Percentiles rank a stretch among this genome's conserved stretches.
Conservation (phyloP, 2,888 invertebrate species). For the Biston betularia region DNA sequence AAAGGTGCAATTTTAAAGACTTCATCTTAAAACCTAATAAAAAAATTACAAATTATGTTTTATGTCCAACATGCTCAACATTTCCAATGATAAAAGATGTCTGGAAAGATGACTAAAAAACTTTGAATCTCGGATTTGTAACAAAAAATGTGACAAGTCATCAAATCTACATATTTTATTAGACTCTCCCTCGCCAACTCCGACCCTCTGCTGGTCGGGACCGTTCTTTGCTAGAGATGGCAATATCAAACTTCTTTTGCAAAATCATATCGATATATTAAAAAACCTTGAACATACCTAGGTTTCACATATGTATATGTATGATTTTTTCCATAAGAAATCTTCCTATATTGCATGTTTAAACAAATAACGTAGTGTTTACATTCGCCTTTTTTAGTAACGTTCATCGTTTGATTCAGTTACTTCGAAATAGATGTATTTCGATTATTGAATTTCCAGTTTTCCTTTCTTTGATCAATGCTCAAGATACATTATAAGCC, state of each 20-base stretch:
- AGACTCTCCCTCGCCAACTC: slow-evolving; percentile 77
- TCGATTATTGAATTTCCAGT: no score
- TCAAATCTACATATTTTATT: slow-evolving; percentile 87
- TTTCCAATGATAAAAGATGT: slow-evolving; percentile 58
- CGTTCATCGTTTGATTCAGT: no score
- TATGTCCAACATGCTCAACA: background rate
- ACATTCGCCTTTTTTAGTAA: no score
- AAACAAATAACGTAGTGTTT: no score
- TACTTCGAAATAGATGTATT: no score
- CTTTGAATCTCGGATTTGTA: slow-evolving; percentile 83
- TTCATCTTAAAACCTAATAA: background rate
- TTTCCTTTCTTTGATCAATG: no score
- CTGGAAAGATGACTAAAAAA: slow-evolving; percentile 74
- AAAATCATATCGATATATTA: slow-evolving; percentile 57
- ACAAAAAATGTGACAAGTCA: slow-evolving; percentile 86
- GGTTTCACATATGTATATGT: no score
- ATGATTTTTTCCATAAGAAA: no score
- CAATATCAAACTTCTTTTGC: slow-evolving; percentile 19
- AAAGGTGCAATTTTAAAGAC: no score
- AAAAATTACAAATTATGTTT: background rate
- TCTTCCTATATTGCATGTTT: no score
- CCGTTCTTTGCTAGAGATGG: slow-evolving; percentile 67
- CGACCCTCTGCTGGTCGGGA: slow-evolving; percentile 77
- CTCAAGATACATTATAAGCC: no score
- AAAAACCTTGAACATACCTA: no score